These are phyloP conservation scores for Acanthurus tractus DNA, from an alignment of 2,797 vertebrate species.

Conservation along the genomic window DNA sequence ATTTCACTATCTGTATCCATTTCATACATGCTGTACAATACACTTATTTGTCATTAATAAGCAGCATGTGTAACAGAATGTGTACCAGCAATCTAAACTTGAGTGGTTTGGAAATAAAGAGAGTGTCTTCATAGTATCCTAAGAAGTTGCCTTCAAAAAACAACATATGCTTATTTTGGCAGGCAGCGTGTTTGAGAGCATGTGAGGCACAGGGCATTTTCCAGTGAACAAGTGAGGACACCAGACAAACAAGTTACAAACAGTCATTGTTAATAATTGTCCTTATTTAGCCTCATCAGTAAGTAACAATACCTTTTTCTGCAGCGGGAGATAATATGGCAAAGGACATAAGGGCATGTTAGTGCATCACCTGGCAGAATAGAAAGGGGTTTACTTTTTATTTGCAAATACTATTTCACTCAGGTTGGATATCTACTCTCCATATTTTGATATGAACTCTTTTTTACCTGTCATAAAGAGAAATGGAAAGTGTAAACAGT, in stretches of 20 bases:
- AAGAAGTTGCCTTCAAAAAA: constrained; percentile 15
- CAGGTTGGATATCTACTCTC: constrained; percentile 26
- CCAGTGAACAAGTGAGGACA: neutral
- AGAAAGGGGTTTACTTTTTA: constrained; percentile 35
- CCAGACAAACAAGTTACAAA: constrained; percentile 8
- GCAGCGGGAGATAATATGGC: constrained; percentile 40
- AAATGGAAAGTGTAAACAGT: constrained; percentile 42
- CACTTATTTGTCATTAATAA: constrained; percentile 6
- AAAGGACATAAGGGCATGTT: constrained; percentile 44
- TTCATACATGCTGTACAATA: neutral
- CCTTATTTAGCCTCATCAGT: neutral
- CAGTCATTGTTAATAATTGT: neutral
- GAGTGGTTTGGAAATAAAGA: neutral
- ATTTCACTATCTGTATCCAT: neutral
- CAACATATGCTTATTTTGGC: constrained; percentile 20
- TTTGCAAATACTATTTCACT: constrained; percentile 18
- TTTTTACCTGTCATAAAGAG: constrained; percentile 18
- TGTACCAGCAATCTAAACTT: constrained; percentile 1
- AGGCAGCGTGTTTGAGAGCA: neutral
- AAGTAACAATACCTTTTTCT: constrained; percentile 63
- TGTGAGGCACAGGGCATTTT: neutral
- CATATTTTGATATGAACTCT: constrained; percentile 27
- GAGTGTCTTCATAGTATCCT: neutral
- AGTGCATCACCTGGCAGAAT: constrained; percentile 24
- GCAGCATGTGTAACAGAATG: constrained; percentile 11